Evolutionary conservation across 2,888 invertebrate species (phyloP), one percentile per base, ranked within the genome.

Genomic region (Beris chalybata): DNA sequence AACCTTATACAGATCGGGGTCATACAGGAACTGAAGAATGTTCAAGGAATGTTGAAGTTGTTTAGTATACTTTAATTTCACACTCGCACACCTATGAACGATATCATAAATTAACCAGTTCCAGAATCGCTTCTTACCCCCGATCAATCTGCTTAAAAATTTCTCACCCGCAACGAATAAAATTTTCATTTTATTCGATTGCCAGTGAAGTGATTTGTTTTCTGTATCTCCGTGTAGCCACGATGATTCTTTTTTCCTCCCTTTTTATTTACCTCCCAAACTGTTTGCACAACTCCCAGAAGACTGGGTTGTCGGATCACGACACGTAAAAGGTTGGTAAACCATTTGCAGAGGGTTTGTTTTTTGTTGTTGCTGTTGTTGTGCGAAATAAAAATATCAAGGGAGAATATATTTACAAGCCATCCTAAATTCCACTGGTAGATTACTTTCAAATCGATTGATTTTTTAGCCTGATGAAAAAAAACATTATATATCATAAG

Each of bases 121-220:
- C 22, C 22, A 22, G 22, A 22, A 22, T 22, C 22, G 22, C 22
- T 22, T 22, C 22, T 22, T 22, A 22, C 22, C 22, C 22, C 22
- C 22, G 22, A 48, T 59, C 59, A 59, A 61, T 64, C 45, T 64
- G 64, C 50, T 47, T 64, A 57, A 67, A 58, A 67, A 64, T 50
- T 64, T 67, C 53, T 67, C 57, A 67, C 64, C 59, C 64, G 64
- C 67, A 59, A 67, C 63, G 65, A 68, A 65, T 65, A 65, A 68
- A 64, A 68, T 65, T 68, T 68, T 68, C 68, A 68, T 68, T 68
- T 65, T 61, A 65, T 68, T 65, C 65, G 68, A 68, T 65, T 68
- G 64, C 54, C 52, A 44, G 61, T 30, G 61, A 56, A 61, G 65
- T 54, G 64, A 64, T 68, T 68, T 68, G 66, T 68, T 68, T 61